Conservation (phyloP, 2,113 vertebrate genomes). For the Salvator merianae region DNA sequence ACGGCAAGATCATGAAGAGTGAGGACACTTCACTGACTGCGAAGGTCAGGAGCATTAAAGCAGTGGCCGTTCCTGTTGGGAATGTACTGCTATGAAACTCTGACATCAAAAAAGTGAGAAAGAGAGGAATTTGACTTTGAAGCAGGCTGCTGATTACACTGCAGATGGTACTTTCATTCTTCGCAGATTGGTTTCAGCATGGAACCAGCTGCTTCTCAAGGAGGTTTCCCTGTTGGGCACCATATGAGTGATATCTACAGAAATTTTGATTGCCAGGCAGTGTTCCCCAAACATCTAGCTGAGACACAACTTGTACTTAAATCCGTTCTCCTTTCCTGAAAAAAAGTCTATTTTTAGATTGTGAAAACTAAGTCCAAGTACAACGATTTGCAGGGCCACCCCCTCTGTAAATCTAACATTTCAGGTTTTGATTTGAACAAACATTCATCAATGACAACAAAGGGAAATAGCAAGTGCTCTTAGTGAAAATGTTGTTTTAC, state of each 20-base stretch:
- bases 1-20: no score
- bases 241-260: constrained; percentile 13
- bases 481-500: not conserved
- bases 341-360: not conserved
- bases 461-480: not conserved
- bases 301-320: not conserved
- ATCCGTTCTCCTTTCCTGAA: not conserved
- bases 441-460: constrained; percentile 6
- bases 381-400: not conserved
- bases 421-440: constrained; percentile 28
- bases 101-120: no score
- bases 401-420: not conserved
- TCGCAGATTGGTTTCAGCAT: constrained; percentile 7
- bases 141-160: not conserved
- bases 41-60: no score
- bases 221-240: constrained; percentile 9
- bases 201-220: not conserved
- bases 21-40: no score
- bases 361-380: not conserved
- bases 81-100: no score
- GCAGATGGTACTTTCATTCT: constrained; percentile 28
- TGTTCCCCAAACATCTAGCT: not conserved
- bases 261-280: not conserved
- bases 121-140: not conserved
- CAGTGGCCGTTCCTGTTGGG: no score